Evolutionary conservation across 2,888 invertebrate genomes (phyloP).

Genomic region (Disparrhopalites patrizii): DNA sequence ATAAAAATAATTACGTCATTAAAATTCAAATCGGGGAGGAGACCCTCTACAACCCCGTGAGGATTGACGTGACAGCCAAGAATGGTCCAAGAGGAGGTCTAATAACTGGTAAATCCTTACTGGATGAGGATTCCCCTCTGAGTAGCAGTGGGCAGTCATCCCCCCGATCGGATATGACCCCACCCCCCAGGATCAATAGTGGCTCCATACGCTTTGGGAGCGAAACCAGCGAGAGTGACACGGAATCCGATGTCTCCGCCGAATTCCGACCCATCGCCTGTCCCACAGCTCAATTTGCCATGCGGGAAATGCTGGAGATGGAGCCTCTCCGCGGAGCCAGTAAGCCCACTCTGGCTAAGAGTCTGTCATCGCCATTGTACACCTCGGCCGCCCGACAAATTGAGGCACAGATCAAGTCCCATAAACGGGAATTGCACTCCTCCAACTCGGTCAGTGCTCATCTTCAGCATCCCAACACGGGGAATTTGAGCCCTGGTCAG

Average conservation of each 20-base stretch:
- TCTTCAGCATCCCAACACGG: conserved; percentile 4
- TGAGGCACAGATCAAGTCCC: not conserved
- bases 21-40: conserved; percentile 48
- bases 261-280: conserved; percentile 40
- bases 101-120: not conserved
- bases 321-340: conserved; percentile 4
- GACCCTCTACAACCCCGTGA: conserved; percentile 44
- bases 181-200: conserved; percentile 37
- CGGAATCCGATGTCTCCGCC: conserved; percentile 47
- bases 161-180: conserved; percentile 47
- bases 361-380: conserved; percentile 11
- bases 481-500: conserved; percentile 8
- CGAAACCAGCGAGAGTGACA: conserved; percentile 48
- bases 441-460: not conserved
- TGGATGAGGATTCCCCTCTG: conserved; percentile 36
- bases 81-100: not conserved
- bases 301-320: conserved; percentile 45
- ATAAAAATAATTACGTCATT: conserved; percentile 45
- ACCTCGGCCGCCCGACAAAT: not conserved
- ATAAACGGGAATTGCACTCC: conserved; percentile 1
- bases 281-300: conserved; percentile 46
- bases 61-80: conserved; percentile 41
- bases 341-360: not conserved
- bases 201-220: conserved; percentile 43
- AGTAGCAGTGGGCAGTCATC: conserved; percentile 46